Evolutionary conservation across 1,140 invertebrate species (phyloP).

Genomic region (Tetraneura akinire): DNA sequence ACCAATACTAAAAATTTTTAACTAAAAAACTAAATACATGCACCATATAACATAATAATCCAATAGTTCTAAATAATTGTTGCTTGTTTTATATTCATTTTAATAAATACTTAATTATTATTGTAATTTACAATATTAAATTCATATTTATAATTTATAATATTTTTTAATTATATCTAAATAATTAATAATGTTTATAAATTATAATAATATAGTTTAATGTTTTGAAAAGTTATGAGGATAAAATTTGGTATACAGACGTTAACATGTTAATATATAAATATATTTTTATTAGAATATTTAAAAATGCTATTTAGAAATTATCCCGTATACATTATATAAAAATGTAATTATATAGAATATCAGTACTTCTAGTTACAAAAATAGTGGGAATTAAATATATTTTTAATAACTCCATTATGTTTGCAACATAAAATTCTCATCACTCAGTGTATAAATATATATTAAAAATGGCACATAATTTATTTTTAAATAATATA

Average conservation of each 20-base stretch:
- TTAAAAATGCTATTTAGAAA: background rate
- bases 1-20: slow-evolving; percentile 2
- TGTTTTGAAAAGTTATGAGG: no score
- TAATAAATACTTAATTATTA: background rate
- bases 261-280: no score
- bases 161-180: no score
- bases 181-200: no score
- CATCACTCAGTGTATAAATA: background rate
- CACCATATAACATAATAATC: slow-evolving; percentile 1
- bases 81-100: background rate
- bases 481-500: background rate
- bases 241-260: no score
- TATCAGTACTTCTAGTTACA: no score
- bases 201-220: no score
- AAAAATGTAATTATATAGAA: background rate
- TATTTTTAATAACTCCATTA: background rate
- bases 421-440: background rate
- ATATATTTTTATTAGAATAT: no score
- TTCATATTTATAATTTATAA: no score
- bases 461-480: background rate
- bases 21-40: slow-evolving; percentile 23
- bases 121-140: no score
- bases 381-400: no score
- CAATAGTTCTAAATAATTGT: background rate
- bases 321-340: background rate